A percentile compares a stretch with the other conserved stretches of the same genome.
Conservation (phyloP, 2,888 invertebrate species). For the Parnassius smintheus region DNA sequence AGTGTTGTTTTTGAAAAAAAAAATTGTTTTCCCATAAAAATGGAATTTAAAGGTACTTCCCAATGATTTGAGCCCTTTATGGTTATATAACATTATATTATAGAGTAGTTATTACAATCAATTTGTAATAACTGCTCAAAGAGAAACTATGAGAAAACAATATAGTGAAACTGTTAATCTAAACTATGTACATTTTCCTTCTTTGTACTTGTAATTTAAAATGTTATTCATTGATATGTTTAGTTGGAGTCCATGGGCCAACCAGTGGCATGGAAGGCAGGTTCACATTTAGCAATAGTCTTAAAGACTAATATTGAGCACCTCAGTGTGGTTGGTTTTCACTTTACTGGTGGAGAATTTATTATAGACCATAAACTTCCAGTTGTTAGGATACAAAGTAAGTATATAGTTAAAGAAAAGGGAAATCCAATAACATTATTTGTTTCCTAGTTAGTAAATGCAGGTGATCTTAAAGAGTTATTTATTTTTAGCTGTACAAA, state of each 20-base stretch:
- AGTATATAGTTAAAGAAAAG: slow-evolving; percentile 48
- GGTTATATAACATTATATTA: not conserved
- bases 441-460: not conserved
- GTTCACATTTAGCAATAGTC: slow-evolving; percentile 87
- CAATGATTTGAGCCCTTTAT: not conserved
- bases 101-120: not conserved
- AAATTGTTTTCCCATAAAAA: not conserved
- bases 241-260: slow-evolving; percentile 90
- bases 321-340: slow-evolving; percentile 86
- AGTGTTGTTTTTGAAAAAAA: not conserved
- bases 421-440: too few species aligned
- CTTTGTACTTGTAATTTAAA: not conserved
- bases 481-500: slow-evolving; percentile 60
- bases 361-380: slow-evolving; percentile 89
- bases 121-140: not conserved
- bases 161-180: not conserved
- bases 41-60: not conserved
- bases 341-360: slow-evolving; percentile 86
- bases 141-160: not conserved
- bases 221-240: slow-evolving; percentile 27
- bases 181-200: not conserved
- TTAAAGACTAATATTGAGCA: slow-evolving; percentile 89
- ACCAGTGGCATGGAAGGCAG: slow-evolving; percentile 89
- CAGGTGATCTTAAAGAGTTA: not conserved
- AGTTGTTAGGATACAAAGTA: slow-evolving; percentile 89